phyloP scores from a whole-genome alignment of 2,888 invertebrate genomes.

The Eupithecia dodoneata region DNA sequence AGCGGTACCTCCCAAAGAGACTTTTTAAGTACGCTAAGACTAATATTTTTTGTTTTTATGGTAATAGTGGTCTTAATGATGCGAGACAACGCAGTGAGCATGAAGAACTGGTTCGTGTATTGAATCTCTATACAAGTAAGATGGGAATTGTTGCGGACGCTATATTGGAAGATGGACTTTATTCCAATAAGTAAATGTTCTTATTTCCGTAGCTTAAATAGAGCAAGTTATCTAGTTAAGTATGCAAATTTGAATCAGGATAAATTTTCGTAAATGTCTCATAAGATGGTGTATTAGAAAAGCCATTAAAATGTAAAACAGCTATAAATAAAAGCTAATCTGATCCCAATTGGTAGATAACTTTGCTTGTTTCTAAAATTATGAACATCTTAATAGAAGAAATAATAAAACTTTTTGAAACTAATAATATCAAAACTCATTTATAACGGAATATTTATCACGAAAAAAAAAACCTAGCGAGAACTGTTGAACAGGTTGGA shows the following conservation, averaged over 20 bases:
- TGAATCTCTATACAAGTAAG: background rate
- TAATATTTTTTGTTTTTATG: constrained; percentile 69
- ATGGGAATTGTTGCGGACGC: background rate
- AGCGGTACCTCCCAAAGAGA: constrained; percentile 47
- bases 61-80: constrained; percentile 51
- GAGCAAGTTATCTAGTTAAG: constrained; percentile 34
- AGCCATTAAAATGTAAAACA: background rate
- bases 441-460: no score
- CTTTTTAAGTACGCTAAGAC: constrained; percentile 48
- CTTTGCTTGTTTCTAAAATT: background rate
- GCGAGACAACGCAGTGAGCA: background rate
- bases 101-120: background rate
- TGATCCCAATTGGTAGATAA: constrained; percentile 15
- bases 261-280: constrained; percentile 18
- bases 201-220: constrained; percentile 28
- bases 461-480: no score
- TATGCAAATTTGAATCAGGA: constrained; percentile 35
- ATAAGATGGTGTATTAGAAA: constrained; percentile 10
- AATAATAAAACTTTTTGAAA: background rate
- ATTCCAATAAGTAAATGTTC: background rate
- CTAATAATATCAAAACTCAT: no score
- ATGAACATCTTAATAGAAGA: background rate
- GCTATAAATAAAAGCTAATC: constrained; percentile 16
- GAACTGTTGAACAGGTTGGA: no score
- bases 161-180: background rate